These are phyloP conservation scores for Drosophila nasuta DNA, from an alignment of 1,140 invertebrate genomes.

Conservation along the genomic window DNA sequence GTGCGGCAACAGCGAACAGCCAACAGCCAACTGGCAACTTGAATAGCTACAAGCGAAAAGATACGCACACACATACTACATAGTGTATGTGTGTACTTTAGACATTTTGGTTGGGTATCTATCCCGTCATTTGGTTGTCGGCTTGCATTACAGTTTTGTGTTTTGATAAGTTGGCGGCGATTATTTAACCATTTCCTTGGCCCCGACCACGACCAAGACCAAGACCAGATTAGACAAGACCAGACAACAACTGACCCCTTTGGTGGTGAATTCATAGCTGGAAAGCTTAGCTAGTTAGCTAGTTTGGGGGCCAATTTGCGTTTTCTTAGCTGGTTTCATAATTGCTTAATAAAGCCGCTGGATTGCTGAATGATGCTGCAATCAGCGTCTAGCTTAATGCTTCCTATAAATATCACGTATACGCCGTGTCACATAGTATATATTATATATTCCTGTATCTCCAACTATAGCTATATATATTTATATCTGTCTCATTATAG, in stretches of 20 bases:
- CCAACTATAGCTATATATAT: background rate
- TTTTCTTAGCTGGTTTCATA: constrained; percentile 44
- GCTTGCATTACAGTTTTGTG: constrained; percentile 72
- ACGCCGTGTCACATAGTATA: constrained; percentile 12
- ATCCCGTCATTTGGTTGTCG: constrained; percentile 43
- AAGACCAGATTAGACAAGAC: constrained; percentile 22
- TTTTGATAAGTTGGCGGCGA: constrained; percentile 82
- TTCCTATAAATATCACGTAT: constrained; percentile 30
- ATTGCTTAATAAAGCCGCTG: constrained; percentile 76
- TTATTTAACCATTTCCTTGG: constrained; percentile 80
- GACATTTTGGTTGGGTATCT: constrained; percentile 28
- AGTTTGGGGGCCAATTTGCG: constrained; percentile 64
- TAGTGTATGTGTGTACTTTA: constrained; percentile 4
- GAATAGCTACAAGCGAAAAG: constrained; percentile 7
- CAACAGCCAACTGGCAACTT: constrained; percentile 5
- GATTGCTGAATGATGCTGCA: constrained; percentile 32
- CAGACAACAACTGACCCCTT: constrained; percentile 22
- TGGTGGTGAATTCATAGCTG: constrained; percentile 22
- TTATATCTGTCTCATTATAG: background rate
- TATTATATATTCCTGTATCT: too few relatives aligned
- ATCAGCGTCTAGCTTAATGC: constrained; percentile 29
- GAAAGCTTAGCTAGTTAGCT: constrained; percentile 40
- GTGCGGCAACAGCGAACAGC: constrained; percentile 32
- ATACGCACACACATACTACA: background rate
- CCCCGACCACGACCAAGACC: constrained; percentile 21